Evolutionary conservation across 92 coral and sea anemone genomes (phyloP).

Genomic region (Bergia puertoricense): DNA sequence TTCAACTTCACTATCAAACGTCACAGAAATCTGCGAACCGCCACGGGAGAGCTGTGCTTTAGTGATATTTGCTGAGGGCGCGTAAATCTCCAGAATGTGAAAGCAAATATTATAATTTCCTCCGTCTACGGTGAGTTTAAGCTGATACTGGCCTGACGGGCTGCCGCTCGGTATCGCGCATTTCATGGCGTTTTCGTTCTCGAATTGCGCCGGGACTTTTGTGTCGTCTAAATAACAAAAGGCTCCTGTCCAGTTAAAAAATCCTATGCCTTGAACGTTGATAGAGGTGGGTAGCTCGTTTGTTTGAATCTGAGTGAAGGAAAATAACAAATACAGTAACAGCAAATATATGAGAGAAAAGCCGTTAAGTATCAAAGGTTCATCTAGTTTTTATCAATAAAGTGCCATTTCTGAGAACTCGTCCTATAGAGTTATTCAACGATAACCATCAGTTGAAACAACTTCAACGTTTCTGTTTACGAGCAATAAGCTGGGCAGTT

Average conservation of each 20-base stretch:
- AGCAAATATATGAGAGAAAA: too few species aligned
- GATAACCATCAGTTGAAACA: too few species aligned
- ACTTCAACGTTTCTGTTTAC: too few species aligned
- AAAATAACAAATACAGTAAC: neutral
- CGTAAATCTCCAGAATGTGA: constrained; percentile 22
- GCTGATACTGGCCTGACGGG: neutral
- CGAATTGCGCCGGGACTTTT: constrained; percentile 6
- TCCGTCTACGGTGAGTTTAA: constrained; percentile 19
- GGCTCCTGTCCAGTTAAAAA: constrained; percentile 36
- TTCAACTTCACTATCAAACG: constrained; percentile 42
- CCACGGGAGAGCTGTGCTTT: constrained; percentile 42
- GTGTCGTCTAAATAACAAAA: neutral
- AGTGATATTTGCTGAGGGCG: constrained; percentile 34
- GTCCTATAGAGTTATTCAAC: too few species aligned
- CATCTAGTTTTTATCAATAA: too few species aligned
- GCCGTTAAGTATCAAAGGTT: too few species aligned
- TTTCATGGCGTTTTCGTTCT: neutral
- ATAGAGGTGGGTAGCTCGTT: constrained; percentile 9
- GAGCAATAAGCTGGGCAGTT: too few species aligned
- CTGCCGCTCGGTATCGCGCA: neutral
- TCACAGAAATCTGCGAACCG: constrained; percentile 42
- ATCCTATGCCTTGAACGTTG: neutral
- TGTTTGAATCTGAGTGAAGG: constrained; percentile 18
- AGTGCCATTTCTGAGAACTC: too few species aligned
- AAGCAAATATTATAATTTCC: constrained; percentile 16